Percentiles rank a stretch among this genome's conserved stretches.
Conservation (phyloP, 1,140 invertebrate species). For the Zaprionus africanus region DNA sequence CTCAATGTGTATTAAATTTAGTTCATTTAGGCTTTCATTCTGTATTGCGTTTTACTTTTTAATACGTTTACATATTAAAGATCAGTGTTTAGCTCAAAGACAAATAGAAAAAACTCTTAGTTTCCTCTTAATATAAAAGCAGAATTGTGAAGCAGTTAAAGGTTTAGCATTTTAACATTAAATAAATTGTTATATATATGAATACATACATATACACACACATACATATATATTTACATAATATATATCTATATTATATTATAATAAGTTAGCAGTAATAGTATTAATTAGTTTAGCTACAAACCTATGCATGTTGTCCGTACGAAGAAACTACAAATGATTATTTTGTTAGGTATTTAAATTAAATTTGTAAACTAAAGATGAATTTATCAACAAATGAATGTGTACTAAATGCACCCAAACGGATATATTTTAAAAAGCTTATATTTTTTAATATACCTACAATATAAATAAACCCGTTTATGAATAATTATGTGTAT, state of each 20-base stretch:
- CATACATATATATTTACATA: constrained; percentile 52
- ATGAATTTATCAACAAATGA: constrained; percentile 75
- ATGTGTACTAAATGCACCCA: constrained; percentile 64
- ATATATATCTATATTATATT: constrained; percentile 34
- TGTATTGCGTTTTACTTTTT: constrained; percentile 22
- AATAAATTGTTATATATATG: constrained; percentile 76
- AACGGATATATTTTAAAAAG: constrained; percentile 68
- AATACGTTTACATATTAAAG: constrained; percentile 23
- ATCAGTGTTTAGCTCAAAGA: constrained; percentile 20
- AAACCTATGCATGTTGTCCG: constrained; percentile 50
- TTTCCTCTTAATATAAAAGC: constrained; percentile 50
- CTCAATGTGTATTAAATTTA: constrained; percentile 53
- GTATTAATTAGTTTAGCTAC: constrained; percentile 64
- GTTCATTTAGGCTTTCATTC: constrained; percentile 31
- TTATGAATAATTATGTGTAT: constrained; percentile 39
- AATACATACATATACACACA: constrained; percentile 54
- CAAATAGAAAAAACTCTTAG: constrained; percentile 36
- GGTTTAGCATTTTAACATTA: constrained; percentile 76
- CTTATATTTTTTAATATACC: constrained; percentile 67
- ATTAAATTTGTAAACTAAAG: constrained; percentile 69
- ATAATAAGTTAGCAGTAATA: constrained; percentile 63
- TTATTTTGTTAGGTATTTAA: constrained; percentile 72
- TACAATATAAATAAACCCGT: constrained; percentile 29
- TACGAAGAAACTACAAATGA: constrained; percentile 43
- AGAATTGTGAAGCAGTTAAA: constrained; percentile 72